These are phyloP conservation scores for Girardinus metallicus DNA, from an alignment of 2,797 vertebrate species.

Conservation along the genomic window DNA sequence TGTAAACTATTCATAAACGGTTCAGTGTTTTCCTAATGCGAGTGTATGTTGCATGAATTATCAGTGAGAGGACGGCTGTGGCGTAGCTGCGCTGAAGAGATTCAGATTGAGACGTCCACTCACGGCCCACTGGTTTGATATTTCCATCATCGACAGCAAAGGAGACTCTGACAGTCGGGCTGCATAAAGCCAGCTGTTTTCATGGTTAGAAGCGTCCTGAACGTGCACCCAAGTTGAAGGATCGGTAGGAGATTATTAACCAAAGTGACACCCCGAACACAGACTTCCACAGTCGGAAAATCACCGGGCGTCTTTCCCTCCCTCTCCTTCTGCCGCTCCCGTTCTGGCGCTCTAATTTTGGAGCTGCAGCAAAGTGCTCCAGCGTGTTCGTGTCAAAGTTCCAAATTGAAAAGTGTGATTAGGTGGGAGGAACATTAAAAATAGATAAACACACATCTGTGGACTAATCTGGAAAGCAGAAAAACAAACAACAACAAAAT, in stretches of 20 bases:
- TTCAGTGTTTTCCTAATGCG: constrained; percentile 57
- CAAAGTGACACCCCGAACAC: constrained; percentile 83
- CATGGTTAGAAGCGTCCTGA: constrained; percentile 81
- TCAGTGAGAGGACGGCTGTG: constrained; percentile 68
- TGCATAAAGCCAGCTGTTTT: constrained; percentile 86
- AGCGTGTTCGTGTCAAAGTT: constrained; percentile 66
- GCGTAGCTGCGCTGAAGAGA: constrained; percentile 72
- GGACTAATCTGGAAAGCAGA: constrained; percentile 37
- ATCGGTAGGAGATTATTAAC: constrained; percentile 85
- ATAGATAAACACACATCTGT: constrained; percentile 67
- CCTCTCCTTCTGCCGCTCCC: constrained; percentile 18
- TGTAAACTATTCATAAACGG: constrained; percentile 12
- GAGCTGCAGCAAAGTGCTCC: constrained; percentile 63
- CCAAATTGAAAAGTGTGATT: constrained; percentile 71
- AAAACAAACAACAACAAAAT: constrained; percentile 19
- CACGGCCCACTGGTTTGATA: constrained; percentile 85
- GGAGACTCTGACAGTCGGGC: constrained; percentile 85
- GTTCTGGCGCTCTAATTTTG: constrained; percentile 54
- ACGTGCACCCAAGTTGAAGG: constrained; percentile 81
- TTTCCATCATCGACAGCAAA: constrained; percentile 85
- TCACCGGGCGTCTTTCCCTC: constrained; percentile 47
- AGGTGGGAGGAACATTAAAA: constrained; percentile 64
- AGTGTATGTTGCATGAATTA: constrained; percentile 79
- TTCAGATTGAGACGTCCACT: constrained; percentile 85
- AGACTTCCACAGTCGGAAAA: constrained; percentile 73